phyloP scores from a whole-genome alignment of 2,797 vertebrate genomes.

The Hozukius guyotensis region DNA sequence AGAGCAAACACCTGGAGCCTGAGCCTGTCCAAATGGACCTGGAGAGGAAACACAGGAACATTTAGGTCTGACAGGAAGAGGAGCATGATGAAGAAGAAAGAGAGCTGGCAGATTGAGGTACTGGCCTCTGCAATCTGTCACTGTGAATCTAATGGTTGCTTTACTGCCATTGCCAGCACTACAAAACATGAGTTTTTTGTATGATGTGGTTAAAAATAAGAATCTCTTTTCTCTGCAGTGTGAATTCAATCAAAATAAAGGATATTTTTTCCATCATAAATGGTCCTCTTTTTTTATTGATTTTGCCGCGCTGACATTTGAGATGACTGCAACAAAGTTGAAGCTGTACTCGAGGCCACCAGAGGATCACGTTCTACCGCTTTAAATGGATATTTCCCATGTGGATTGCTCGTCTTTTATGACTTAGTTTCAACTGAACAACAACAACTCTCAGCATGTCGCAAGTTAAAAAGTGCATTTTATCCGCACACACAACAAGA shows the following conservation, averaged over 20 bases:
- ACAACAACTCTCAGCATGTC: slow-evolving; percentile 52
- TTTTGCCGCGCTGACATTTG: slow-evolving; percentile 68
- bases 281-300: slow-evolving; percentile 44
- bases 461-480: slow-evolving; percentile 5
- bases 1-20: slow-evolving; percentile 24
- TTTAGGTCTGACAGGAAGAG: slow-evolving; percentile 24
- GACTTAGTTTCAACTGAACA: slow-evolving; percentile 46
- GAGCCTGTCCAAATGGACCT: background rate
- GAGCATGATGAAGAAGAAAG: slow-evolving; percentile 21
- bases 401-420: slow-evolving; percentile 58
- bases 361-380: slow-evolving; percentile 36
- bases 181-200: slow-evolving; percentile 29
- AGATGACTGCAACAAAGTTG: slow-evolving; percentile 63
- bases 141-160: slow-evolving; percentile 20
- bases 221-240: slow-evolving; percentile 17
- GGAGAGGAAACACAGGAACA: slow-evolving; percentile 20
- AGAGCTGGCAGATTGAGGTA: slow-evolving; percentile 15
- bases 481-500: background rate
- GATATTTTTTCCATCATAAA: slow-evolving; percentile 46
- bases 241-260: slow-evolving; percentile 52
- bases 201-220: slow-evolving; percentile 60
- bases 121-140: slow-evolving; percentile 34
- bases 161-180: slow-evolving; percentile 20
- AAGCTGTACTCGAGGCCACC: slow-evolving; percentile 55
- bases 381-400: slow-evolving; percentile 75